A percentile compares a stretch with the other conserved stretches of the same genome.
These are phyloP conservation scores for Galeopterus variegatus DNA, from an alignment of 2,113 vertebrate species.

Conservation along the genomic window DNA sequence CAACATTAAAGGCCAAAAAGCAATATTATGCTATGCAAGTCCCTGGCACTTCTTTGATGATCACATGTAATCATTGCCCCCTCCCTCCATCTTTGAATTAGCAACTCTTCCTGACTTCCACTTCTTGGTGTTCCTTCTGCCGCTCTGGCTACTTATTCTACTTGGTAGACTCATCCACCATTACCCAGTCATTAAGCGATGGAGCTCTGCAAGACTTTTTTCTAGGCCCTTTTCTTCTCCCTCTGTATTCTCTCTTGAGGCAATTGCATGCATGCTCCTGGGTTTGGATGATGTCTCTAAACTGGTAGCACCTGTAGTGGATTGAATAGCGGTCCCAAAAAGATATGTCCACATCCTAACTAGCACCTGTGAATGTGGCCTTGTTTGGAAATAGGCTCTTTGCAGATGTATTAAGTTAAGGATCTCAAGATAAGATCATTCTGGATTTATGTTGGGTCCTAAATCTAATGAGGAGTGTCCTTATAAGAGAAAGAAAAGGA, in stretches of 20 bases:
- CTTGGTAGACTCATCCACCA: background rate
- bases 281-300: background rate
- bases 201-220: background rate
- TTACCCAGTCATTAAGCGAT: background rate
- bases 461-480: background rate
- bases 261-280: background rate
- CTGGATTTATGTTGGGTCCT: background rate
- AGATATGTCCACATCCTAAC: background rate
- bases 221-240: background rate
- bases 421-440: background rate
- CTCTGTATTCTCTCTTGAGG: background rate
- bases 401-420: background rate
- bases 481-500: background rate
- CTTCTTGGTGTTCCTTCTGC: background rate
- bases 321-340: background rate
- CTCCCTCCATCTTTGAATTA: background rate
- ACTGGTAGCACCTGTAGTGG: background rate
- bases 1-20: background rate
- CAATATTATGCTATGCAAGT: background rate
- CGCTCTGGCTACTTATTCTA: background rate
- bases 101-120: background rate
- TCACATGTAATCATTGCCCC: background rate
- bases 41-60: background rate
- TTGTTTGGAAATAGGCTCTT: conserved; percentile 36
- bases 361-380: background rate